phyloP scores from a whole-genome alignment of 2,888 invertebrate species.

The Hypercompe scribonia region DNA sequence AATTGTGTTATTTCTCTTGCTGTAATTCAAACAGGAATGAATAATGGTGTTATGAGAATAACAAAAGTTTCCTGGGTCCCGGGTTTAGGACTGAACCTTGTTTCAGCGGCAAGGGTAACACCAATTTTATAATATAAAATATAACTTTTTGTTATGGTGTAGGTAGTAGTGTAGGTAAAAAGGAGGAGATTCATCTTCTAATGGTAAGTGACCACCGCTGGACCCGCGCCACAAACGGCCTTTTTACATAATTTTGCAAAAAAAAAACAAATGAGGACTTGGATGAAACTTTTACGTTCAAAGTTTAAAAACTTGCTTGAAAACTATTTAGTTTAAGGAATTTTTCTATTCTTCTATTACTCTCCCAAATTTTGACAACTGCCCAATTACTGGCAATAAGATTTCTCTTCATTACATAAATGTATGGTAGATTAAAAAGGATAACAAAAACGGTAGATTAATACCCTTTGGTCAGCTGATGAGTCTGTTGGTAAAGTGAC shows the following conservation, averaged over 20 bases:
- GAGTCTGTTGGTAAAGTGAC: too few relatives aligned
- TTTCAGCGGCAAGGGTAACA: not conserved
- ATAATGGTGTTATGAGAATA: conserved; percentile 56
- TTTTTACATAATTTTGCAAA: too few relatives aligned
- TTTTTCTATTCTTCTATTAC: not conserved
- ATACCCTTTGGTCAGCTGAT: too few relatives aligned
- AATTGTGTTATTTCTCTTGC: conserved; percentile 59
- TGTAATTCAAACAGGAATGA: conserved; percentile 62
- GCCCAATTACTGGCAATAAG: not conserved
- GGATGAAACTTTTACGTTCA: too few relatives aligned
- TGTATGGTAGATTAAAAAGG: not conserved
- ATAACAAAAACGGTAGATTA: not conserved
- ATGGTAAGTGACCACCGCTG: not conserved
- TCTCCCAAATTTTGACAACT: not conserved
- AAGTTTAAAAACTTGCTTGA: too few relatives aligned
- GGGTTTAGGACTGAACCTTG: conserved; percentile 1
- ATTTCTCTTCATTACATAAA: not conserved
- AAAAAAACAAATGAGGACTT: too few relatives aligned
- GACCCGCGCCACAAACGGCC: too few relatives aligned
- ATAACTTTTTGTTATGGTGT: not conserved
- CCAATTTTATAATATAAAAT: not conserved
- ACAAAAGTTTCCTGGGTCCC: conserved; percentile 35
- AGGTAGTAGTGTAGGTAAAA: not conserved
- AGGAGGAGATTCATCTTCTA: too few relatives aligned
- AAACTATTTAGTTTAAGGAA: not conserved